Evolutionary conservation across 2,797 vertebrate genomes (phyloP).

Genomic region (Sebastes oblongus): DNA sequence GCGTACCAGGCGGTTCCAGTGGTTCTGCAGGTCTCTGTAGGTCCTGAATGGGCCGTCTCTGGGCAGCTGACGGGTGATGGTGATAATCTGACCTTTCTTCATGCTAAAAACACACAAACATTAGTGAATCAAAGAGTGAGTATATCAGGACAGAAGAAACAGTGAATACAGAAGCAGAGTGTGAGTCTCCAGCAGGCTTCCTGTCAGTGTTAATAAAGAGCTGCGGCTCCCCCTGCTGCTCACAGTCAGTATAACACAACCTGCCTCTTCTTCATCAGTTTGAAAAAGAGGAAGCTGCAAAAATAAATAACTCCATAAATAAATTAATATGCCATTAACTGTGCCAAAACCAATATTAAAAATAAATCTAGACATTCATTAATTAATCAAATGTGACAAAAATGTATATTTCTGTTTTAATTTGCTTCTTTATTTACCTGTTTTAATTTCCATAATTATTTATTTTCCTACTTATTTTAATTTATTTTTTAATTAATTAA

Average conservation of each 20-base stretch:
- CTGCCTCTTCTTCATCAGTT: background rate
- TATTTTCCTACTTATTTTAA: background rate
- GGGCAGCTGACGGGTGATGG: slow-evolving; percentile 83
- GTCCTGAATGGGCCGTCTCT: slow-evolving; percentile 86
- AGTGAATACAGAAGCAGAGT: background rate
- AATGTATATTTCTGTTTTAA: background rate
- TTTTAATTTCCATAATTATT: background rate
- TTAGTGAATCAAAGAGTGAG: background rate
- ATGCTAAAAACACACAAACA: slow-evolving; percentile 75
- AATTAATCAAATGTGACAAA: background rate
- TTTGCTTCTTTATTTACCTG: background rate
- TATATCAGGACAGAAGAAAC: background rate
- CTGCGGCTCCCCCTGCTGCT: slow-evolving; percentile 54
- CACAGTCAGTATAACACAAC: slow-evolving; percentile 4
- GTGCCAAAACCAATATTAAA: background rate
- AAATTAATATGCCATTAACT: background rate
- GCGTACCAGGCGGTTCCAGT: slow-evolving; percentile 89
- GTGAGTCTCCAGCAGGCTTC: too few species aligned
- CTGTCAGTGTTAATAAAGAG: background rate
- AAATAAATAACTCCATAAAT: background rate
- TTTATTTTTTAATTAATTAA: background rate
- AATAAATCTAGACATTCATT: background rate
- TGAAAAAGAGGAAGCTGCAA: background rate
- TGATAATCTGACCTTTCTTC: slow-evolving; percentile 92
- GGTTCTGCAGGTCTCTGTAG: slow-evolving; percentile 85